phyloP scores from a whole-genome alignment of 2,888 invertebrate genomes.

The Drosophila mettleri region DNA sequence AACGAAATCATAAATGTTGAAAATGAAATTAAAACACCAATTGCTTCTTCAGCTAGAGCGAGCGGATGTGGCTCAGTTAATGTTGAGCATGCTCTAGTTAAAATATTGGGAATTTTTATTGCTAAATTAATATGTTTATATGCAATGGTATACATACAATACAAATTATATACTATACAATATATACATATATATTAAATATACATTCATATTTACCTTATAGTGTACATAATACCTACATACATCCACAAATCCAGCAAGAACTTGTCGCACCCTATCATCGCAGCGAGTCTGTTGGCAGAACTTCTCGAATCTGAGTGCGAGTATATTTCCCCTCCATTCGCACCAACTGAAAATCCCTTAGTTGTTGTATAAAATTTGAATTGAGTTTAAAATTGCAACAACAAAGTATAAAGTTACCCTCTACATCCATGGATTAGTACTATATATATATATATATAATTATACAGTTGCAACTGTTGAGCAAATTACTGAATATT shows the following conservation, averaged over 20 bases:
- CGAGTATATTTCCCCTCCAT: conserved; percentile 14
- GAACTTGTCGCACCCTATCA: conserved; percentile 37
- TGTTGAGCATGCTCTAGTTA: conserved; percentile 67
- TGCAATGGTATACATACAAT: conserved; percentile 77
- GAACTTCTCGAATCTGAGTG: conserved; percentile 29
- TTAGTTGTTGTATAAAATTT: conserved; percentile 65
- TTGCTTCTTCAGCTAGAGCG: conserved; percentile 57
- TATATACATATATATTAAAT: conserved; percentile 50
- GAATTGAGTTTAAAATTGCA: conserved; percentile 64
- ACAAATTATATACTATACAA: conserved; percentile 44
- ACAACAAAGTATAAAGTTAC: conserved; percentile 47
- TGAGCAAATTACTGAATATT: conserved; percentile 72
- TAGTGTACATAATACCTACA: conserved; percentile 55
- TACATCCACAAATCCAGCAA: conserved; percentile 34
- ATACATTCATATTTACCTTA: conserved; percentile 35
- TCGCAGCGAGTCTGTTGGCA: conserved; percentile 31
- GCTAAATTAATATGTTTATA: conserved; percentile 81
- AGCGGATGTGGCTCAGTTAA: conserved; percentile 67
- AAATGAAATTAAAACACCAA: conserved; percentile 49
- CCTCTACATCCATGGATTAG: conserved; percentile 52
- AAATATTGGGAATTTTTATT: conserved; percentile 71
- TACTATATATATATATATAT: conserved; percentile 22
- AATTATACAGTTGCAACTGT: conserved; percentile 49
- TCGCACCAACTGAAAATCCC: neutral
- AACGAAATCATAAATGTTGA: conserved; percentile 50